Base-by-base conservation (phyloP, 2,888 invertebrate species). In the Euphydryas editha region DNA sequence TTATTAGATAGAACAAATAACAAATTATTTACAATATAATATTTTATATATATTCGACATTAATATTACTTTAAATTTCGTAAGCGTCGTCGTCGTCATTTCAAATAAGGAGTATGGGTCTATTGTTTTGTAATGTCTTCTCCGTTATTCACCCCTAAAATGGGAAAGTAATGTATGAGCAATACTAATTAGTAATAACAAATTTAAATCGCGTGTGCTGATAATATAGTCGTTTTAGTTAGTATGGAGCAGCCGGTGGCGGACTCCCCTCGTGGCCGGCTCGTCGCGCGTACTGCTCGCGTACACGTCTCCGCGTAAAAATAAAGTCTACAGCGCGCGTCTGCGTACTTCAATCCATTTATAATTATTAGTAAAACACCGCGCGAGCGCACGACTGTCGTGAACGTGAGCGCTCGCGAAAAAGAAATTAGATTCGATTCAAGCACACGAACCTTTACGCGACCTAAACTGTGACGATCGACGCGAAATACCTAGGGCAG, bases 301-400 rank as follows among this genome's bases (percentile, higher is more conserved):
- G 82, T 85, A 84, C 87, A 83, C 87, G 91, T 87, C 90, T 88
- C 90, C 87, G 92, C 87, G 84, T 92, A 92, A 92, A 92, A 92
- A 92, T 92, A 92, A 92, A 91, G 90, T 91, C 90, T 78, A 86
- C 87, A 78, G 85, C 82, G 86, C 83, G 84, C 87, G 87, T 87
- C 84, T 85, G 90, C 86, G 90, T 84, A 92, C 91, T 91, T 90
- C 87, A 85, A 88, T 85, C 84, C 86, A 89, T 91, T 90, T 92
- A 91, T 89, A 92, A 92, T 92, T 92, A 92, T 92, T 91, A 92
- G 92, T 92, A 92, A 92, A 92, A 86, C 90, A 87, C 84, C 81
- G 88, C 85, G 83, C 86, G 87, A 84, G 90, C 86, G 86, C 87
- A 88, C 87, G 88, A 89, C 89, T 86, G 87, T 84, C 86, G 86